Conservation (phyloP, 2,888 invertebrate genomes). For the Aphodius sticticus region DNA sequence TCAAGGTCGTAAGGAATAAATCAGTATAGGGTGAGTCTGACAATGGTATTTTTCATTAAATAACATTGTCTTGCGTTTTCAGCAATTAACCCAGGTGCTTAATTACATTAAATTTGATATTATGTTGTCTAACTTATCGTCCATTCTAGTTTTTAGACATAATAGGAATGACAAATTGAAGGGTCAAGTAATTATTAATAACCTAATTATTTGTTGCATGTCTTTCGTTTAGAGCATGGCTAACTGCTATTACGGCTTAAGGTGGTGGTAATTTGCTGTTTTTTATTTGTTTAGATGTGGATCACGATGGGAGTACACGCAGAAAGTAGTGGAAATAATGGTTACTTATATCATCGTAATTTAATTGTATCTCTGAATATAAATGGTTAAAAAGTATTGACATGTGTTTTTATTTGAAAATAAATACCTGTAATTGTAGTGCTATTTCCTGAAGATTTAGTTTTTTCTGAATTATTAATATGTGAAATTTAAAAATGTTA, state of each 20-base stretch:
- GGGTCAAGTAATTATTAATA: background rate
- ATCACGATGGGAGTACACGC: background rate
- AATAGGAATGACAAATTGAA: background rate
- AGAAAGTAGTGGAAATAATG: background rate
- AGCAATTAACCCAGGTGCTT: background rate
- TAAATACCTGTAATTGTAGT: background rate
- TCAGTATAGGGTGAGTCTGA: background rate
- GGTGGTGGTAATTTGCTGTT: background rate
- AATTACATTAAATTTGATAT: background rate
- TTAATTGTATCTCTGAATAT: background rate
- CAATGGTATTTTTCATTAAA: background rate
- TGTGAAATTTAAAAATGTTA: no score
- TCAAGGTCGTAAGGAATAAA: conserved; percentile 32
- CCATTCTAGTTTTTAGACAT: background rate
- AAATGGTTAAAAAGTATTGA: background rate
- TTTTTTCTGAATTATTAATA: no score
- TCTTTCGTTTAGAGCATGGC: background rate
- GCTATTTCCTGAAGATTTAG: background rate
- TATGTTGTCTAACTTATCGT: background rate
- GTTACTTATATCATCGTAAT: background rate
- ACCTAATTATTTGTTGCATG: background rate
- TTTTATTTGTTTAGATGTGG: background rate
- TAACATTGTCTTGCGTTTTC: background rate
- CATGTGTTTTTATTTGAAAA: background rate
- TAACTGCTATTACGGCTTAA: background rate